These are phyloP conservation scores for Chalcis sispes DNA, from an alignment of 2,888 invertebrate genomes.

Conservation along the genomic window DNA sequence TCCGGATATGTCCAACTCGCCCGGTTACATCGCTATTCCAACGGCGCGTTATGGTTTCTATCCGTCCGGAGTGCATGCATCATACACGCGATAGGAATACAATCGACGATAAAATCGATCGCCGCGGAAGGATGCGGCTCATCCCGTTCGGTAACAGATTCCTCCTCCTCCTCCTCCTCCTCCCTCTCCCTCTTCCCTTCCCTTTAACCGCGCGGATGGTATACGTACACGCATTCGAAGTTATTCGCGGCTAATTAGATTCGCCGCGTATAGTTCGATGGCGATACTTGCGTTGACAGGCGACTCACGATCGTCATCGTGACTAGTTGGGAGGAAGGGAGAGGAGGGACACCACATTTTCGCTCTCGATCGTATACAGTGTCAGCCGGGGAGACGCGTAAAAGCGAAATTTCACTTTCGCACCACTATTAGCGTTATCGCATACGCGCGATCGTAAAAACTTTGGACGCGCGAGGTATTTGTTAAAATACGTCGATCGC, in stretches of 20 bases:
- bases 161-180: too few species aligned
- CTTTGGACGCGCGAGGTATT: constrained; percentile 71
- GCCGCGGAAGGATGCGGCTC: constrained; percentile 43
- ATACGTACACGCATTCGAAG: background rate
- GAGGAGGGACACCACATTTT: constrained; percentile 54
- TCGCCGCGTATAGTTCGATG: constrained; percentile 13
- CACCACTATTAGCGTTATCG: constrained; percentile 62
- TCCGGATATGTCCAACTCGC: background rate
- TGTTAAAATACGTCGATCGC: constrained; percentile 56
- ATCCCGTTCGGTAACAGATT: background rate
- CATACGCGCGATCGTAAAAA: constrained; percentile 70
- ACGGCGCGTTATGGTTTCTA: constrained; percentile 41
- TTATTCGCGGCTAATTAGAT: constrained; percentile 43
- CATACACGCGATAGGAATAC: constrained; percentile 50
- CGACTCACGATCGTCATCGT: constrained; percentile 67
- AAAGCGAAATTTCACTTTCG: constrained; percentile 68
- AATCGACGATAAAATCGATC: constrained; percentile 59
- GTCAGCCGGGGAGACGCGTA: background rate
- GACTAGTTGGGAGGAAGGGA: too few species aligned
- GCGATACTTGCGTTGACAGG: constrained; percentile 63
- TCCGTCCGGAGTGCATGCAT: constrained; percentile 32
- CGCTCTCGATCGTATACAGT: background rate
- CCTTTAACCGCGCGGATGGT: background rate
- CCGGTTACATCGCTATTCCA: constrained; percentile 38
- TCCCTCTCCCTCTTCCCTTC: background rate